Conservation (phyloP, 2,888 invertebrate species). For the Hetaerina titia region DNA sequence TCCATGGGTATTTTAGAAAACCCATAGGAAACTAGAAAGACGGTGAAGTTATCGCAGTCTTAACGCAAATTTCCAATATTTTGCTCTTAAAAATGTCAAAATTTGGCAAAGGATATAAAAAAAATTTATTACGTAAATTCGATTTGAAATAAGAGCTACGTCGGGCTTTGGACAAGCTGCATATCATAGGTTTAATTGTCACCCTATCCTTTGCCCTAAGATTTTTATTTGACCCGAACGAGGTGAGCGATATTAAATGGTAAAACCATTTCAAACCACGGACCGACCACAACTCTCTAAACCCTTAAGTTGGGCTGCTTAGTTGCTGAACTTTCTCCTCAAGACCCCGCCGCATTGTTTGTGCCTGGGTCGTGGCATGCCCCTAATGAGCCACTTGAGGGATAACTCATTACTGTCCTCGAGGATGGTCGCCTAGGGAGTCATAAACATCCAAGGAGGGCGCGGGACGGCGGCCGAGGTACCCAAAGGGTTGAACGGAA, state of each 20-base stretch:
- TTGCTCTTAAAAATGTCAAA: too few relatives aligned
- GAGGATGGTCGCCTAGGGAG: slow-evolving; percentile 41
- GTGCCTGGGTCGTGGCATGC: background rate
- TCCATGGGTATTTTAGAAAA: too few relatives aligned
- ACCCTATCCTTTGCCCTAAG: too few relatives aligned
- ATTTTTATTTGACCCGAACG: too few relatives aligned
- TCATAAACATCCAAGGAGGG: slow-evolving; percentile 23
- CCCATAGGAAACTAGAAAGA: too few relatives aligned
- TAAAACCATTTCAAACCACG: background rate
- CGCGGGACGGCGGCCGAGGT: slow-evolving; percentile 17
- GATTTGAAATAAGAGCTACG: too few relatives aligned
- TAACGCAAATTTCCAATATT: too few relatives aligned
- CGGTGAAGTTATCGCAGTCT: too few relatives aligned
- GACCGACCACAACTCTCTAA: background rate
- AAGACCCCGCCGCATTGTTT: background rate
- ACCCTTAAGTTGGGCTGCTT: background rate
- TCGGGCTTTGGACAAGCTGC: too few relatives aligned
- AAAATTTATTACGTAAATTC: too few relatives aligned
- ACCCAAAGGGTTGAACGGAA: slow-evolving; percentile 16
- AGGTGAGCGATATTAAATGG: background rate
- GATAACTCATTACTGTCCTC: background rate
- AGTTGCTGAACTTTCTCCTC: background rate
- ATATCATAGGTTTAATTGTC: too few relatives aligned
- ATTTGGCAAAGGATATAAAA: too few relatives aligned
- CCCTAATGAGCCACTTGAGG: slow-evolving; percentile 45